Percentiles rank a stretch among this genome's conserved stretches.
These are phyloP conservation scores for Pinna nobilis DNA, from an alignment of 1,140 invertebrate genomes.

Conservation along the genomic window DNA sequence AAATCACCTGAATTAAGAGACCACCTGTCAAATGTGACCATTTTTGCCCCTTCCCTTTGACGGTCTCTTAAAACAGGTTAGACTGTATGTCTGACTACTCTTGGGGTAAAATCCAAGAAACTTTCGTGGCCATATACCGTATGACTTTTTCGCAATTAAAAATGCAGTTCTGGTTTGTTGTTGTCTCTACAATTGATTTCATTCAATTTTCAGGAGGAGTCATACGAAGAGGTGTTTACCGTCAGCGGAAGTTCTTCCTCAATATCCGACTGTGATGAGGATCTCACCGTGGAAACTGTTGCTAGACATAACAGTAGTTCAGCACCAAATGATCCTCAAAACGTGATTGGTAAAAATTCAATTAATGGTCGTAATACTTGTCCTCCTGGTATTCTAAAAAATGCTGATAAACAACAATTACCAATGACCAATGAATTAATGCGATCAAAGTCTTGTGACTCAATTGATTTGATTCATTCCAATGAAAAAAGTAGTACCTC, in stretches of 20 bases:
- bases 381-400: slow-evolving; percentile 38
- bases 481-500: slow-evolving; percentile 15
- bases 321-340: neutral
- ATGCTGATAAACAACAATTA: slow-evolving; percentile 37
- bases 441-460: slow-evolving; percentile 53
- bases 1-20: neutral
- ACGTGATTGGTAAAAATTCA: slow-evolving; percentile 26
- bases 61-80: neutral
- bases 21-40: neutral
- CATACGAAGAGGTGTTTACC: slow-evolving; percentile 64
- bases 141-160: neutral
- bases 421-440: slow-evolving; percentile 22
- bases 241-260: slow-evolving; percentile 55
- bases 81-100: neutral
- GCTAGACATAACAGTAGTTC: neutral
- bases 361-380: slow-evolving; percentile 10
- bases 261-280: slow-evolving; percentile 52
- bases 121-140: neutral
- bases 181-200: neutral
- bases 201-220: slow-evolving; percentile 54
- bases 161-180: neutral
- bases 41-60: neutral
- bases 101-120: neutral
- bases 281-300: slow-evolving; percentile 6
- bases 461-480: slow-evolving; percentile 39